Evolutionary conservation across 2,797 vertebrate species (phyloP).

Genomic region (Melanogrammus aeglefinus): DNA sequence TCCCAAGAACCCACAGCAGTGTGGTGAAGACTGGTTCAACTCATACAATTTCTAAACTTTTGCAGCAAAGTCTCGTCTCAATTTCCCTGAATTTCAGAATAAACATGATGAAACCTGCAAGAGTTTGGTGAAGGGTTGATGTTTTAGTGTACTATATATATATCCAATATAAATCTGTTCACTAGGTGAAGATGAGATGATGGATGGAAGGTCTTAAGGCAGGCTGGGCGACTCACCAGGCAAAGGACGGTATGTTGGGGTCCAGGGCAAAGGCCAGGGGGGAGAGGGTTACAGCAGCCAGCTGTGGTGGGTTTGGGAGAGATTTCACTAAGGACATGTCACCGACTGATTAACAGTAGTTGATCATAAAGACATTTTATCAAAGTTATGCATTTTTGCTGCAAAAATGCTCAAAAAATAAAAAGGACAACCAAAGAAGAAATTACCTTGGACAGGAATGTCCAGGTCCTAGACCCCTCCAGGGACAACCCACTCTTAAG

Average conservation of each 20-base stretch:
- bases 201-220: not conserved
- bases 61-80: not conserved
- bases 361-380: not conserved
- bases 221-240: conserved; percentile 77
- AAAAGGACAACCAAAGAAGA: not conserved
- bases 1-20: not conserved
- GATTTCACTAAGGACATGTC: not conserved
- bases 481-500: conserved; percentile 78
- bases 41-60: no score
- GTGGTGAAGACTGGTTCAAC: no score
- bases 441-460: conserved; percentile 88
- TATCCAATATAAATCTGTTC: not conserved
- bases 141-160: not conserved
- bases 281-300: conserved; percentile 80
- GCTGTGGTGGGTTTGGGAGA: conserved; percentile 60
- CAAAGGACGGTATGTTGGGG: conserved; percentile 66
- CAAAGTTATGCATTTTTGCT: not conserved
- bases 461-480: conserved; percentile 81
- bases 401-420: not conserved
- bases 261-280: conserved; percentile 77
- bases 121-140: not conserved
- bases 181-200: not conserved
- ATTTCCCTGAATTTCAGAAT: not conserved
- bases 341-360: not conserved
- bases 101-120: not conserved